Evolutionary conservation across 2,888 invertebrate genomes (phyloP).

Genomic region (Prionchulus punctatus): DNA sequence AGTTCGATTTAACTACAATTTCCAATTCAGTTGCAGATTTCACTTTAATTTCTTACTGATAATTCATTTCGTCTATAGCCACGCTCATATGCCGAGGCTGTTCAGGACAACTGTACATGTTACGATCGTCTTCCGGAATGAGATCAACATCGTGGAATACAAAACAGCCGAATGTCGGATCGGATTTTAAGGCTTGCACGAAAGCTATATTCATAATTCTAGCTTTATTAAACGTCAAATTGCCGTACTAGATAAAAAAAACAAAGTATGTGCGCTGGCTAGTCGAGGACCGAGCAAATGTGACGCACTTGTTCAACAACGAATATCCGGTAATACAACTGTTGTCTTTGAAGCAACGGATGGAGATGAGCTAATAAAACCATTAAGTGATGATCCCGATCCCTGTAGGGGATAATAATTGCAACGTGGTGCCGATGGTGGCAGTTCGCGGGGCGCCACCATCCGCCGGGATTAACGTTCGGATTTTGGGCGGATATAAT

Average conservation of each 20-base stretch:
- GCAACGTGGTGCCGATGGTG: slow-evolving; percentile 20
- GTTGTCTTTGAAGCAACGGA: slow-evolving; percentile 13
- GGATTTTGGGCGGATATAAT: slow-evolving; percentile 8
- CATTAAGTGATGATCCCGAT: slow-evolving; percentile 13
- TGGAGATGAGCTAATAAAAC: slow-evolving; percentile 13
- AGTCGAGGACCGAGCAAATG: not conserved
- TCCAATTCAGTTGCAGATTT: too few species aligned
- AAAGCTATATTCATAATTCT: slow-evolving; percentile 33
- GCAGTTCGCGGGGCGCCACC: slow-evolving; percentile 17
- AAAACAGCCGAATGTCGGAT: slow-evolving; percentile 33
- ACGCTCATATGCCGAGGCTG: slow-evolving; percentile 26
- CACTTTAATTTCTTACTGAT: slow-evolving; percentile 12
- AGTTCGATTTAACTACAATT: not conserved
- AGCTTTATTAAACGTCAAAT: slow-evolving; percentile 33
- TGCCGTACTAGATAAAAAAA: slow-evolving; percentile 22
- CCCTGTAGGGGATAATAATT: slow-evolving; percentile 20
- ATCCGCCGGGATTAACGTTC: slow-evolving; percentile 7
- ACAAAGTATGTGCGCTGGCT: not conserved
- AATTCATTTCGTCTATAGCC: slow-evolving; percentile 18
- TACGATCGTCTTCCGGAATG: slow-evolving; percentile 30
- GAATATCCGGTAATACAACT: slow-evolving; percentile 12
- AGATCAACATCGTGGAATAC: slow-evolving; percentile 38
- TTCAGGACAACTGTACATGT: slow-evolving; percentile 32
- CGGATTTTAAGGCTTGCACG: slow-evolving; percentile 23
- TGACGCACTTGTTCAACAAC: slow-evolving; percentile 19